Evolutionary conservation across 2,797 vertebrate species (phyloP).

Genomic region (Ptychobarbus kaznakovi): DNA sequence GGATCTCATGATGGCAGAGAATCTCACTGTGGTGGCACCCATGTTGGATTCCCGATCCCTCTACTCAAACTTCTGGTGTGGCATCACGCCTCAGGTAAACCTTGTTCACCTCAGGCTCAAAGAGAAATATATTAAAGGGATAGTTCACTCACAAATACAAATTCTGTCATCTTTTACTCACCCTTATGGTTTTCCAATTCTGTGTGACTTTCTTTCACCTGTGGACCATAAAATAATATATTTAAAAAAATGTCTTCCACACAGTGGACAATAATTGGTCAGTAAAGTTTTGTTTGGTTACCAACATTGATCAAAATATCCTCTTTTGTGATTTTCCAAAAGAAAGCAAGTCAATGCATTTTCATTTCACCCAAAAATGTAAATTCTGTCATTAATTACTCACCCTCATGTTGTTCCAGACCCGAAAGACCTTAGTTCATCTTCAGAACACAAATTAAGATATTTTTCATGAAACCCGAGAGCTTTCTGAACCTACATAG

Average conservation of each 20-base stretch:
- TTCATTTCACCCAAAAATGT: neutral
- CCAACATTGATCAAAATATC: neutral
- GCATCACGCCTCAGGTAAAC: constrained; percentile 92
- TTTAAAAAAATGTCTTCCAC: too few relatives aligned
- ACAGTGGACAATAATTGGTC: neutral
- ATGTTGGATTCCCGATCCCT: constrained; percentile 95
- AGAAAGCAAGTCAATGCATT: neutral
- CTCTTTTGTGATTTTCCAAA: neutral
- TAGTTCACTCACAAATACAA: neutral
- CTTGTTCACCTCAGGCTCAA: neutral
- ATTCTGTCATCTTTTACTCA: neutral
- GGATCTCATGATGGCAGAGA: constrained; percentile 91
- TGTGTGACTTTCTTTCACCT: neutral
- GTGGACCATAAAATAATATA: neutral
- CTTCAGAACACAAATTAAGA: too few relatives aligned
- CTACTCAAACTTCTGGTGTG: constrained; percentile 99
- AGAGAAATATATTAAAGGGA: neutral
- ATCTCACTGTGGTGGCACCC: constrained; percentile 90
- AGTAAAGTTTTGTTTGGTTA: neutral
- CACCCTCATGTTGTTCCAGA: too few relatives aligned
- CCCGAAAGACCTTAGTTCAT: too few relatives aligned
- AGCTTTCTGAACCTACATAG: too few relatives aligned
- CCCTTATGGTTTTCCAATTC: neutral
- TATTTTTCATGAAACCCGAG: too few relatives aligned
- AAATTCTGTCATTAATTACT: too few relatives aligned